Evolutionary conservation across 2,113 vertebrate species (phyloP).

Genomic region (Gopherus flavomarginatus): DNA sequence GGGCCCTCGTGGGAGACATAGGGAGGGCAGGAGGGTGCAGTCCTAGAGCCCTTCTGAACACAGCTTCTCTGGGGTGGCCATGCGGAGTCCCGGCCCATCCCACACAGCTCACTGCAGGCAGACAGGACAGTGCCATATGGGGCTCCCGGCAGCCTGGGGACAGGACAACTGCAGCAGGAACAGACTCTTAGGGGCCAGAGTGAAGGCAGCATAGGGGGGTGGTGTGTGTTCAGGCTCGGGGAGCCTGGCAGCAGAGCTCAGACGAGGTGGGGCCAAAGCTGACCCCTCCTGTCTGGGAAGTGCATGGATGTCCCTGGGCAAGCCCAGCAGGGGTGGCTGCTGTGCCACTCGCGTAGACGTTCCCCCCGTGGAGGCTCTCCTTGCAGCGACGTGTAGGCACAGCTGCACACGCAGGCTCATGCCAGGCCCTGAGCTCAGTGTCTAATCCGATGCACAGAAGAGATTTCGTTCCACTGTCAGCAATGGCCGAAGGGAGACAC

Average conservation of each 20-base stretch:
- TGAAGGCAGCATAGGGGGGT: not conserved
- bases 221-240: not conserved
- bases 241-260: not conserved
- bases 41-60: not conserved
- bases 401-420: slow-evolving; percentile 7
- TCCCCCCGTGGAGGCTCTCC: rapidly evolving
- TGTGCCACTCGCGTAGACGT: not conserved
- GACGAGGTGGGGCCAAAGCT: not conserved
- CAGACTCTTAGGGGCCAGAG: rapidly evolving
- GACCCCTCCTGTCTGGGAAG: not conserved
- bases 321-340: not conserved
- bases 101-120: not conserved
- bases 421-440: not conserved
- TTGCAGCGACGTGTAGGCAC: not conserved
- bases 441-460: not conserved
- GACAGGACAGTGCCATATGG: not conserved
- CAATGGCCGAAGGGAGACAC: not conserved
- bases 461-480: rapidly evolving
- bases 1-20: not conserved
- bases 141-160: not conserved
- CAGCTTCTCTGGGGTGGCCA: not conserved
- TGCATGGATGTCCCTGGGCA: not conserved
- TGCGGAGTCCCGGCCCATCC: not conserved
- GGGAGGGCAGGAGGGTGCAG: not conserved
- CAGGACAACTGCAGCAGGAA: rapidly evolving